Conservation (phyloP, 1,140 invertebrate genomes). For the Galleria mellonella region DNA sequence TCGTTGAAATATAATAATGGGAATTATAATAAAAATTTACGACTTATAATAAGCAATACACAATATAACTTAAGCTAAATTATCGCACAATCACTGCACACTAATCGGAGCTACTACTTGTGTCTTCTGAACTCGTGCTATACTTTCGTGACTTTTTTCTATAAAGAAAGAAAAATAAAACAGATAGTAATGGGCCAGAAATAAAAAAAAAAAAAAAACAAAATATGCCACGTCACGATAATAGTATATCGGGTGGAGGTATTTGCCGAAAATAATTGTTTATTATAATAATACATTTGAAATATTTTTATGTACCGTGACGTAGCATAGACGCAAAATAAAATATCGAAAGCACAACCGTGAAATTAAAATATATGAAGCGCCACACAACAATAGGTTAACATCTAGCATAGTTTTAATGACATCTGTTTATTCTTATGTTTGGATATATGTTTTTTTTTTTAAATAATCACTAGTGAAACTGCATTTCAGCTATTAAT, state of each 20-base stretch:
- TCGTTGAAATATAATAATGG: no score
- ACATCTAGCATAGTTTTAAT: constrained; percentile 11
- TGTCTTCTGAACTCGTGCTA: constrained; percentile 69
- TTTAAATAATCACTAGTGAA: no score
- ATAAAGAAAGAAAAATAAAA: constrained; percentile 59
- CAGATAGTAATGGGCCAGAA: constrained; percentile 21
- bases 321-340: constrained; percentile 22
- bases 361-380: constrained; percentile 17
- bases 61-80: constrained; percentile 37
- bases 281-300: background rate
- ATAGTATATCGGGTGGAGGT: background rate
- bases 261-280: no score
- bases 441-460: no score
- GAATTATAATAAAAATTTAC: background rate
- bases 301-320: constrained; percentile 6
- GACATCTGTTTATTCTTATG: no score
- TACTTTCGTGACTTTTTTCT: constrained; percentile 71
- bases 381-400: constrained; percentile 39
- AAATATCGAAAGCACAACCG: constrained; percentile 24
- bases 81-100: constrained; percentile 41
- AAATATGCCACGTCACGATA: background rate
- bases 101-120: constrained; percentile 63
- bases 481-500: no score
- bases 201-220: background rate
- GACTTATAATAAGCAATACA: constrained; percentile 29